Percentiles rank a stretch among this genome's conserved stretches.
phyloP scores from a whole-genome alignment of 2,113 vertebrate species.

The Lepus europaeus region DNA sequence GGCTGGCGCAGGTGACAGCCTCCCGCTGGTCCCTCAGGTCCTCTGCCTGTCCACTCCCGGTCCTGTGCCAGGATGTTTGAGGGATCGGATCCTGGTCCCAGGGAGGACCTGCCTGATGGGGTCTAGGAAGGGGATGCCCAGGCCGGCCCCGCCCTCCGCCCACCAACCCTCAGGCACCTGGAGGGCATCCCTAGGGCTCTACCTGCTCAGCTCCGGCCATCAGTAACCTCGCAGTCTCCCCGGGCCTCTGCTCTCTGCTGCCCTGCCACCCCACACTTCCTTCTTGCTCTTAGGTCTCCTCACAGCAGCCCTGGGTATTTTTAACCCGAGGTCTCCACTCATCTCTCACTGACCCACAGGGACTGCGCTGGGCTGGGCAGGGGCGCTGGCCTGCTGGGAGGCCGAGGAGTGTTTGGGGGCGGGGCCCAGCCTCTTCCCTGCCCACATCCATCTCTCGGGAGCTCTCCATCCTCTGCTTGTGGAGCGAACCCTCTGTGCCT shows the following conservation, averaged over 20 bases:
- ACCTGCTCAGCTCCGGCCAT: conserved; percentile 52
- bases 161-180: background rate
- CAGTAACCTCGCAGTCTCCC: background rate
- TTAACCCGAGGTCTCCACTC: conserved; percentile 78
- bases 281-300: conserved; percentile 84
- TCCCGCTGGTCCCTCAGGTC: background rate
- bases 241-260: conserved; percentile 63
- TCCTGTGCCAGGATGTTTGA: background rate
- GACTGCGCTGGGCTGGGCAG: background rate
- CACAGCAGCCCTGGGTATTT: conserved; percentile 77
- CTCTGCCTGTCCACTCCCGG: background rate
- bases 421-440: background rate
- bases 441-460: background rate
- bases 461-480: background rate
- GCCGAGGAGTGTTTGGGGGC: background rate
- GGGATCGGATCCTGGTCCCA: background rate
- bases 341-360: conserved; percentile 32
- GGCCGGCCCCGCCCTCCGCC: accelerated
- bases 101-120: background rate
- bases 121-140: background rate
- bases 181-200: background rate
- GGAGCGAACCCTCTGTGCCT: no score
- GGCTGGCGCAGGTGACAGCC: background rate
- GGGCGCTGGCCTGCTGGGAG: background rate
- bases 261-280: conserved; percentile 81